Conservation (phyloP, 2,797 vertebrate species). For the Carapus acus region DNA sequence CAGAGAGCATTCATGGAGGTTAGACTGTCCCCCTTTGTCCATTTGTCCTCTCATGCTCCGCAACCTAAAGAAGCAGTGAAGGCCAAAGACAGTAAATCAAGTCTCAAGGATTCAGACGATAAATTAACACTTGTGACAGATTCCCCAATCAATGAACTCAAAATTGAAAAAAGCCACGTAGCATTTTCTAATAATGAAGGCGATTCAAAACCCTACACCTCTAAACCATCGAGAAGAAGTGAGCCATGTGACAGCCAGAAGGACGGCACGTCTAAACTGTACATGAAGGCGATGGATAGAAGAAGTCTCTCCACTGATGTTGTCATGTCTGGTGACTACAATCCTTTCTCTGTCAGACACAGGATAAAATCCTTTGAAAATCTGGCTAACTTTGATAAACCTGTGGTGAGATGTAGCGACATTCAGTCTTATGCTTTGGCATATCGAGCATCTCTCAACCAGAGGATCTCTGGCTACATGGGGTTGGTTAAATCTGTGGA, state of each 20-base stretch:
- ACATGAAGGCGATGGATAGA: slow-evolving; percentile 63
- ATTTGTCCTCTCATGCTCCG: slow-evolving; percentile 45
- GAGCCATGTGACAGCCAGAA: slow-evolving; percentile 39
- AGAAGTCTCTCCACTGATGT: slow-evolving; percentile 74
- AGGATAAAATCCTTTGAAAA: slow-evolving; percentile 97
- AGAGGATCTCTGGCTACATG: slow-evolving; percentile 76
- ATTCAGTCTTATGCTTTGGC: slow-evolving; percentile 65
- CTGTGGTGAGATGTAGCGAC: slow-evolving; percentile 71
- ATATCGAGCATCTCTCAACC: slow-evolving; percentile 72
- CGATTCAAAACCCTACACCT: slow-evolving; percentile 15
- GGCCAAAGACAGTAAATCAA: slow-evolving; percentile 23
- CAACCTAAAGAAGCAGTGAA: slow-evolving; percentile 30
- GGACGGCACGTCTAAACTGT: slow-evolving; percentile 47
- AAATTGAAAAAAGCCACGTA: slow-evolving; percentile 19
- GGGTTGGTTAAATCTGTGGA: slow-evolving; percentile 54
- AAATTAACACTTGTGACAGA: slow-evolving; percentile 12
- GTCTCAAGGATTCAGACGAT: slow-evolving; percentile 17
- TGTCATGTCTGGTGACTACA: slow-evolving; percentile 71
- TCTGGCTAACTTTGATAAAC: slow-evolving; percentile 82
- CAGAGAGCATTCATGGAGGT: slow-evolving; percentile 78
- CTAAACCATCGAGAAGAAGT: slow-evolving; percentile 16
- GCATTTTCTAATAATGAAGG: slow-evolving; percentile 23
- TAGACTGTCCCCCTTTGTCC: slow-evolving; percentile 65
- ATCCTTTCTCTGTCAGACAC: slow-evolving; percentile 88
- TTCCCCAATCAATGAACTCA: slow-evolving; percentile 14